Conservation (phyloP, 2,113 vertebrate species). For the Grantiella picta region DNA sequence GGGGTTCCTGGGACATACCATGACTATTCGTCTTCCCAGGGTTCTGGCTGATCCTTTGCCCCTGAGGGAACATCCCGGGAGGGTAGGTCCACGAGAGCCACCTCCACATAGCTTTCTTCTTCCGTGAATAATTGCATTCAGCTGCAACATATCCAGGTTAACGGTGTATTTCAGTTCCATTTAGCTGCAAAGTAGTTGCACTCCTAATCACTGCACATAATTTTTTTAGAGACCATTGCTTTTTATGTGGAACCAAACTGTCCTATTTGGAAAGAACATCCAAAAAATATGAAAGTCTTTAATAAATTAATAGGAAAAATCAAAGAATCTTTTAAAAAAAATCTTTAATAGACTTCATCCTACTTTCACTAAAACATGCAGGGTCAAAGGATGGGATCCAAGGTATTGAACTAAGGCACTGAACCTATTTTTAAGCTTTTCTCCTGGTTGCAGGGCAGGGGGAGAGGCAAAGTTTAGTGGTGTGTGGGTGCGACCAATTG, state of each 20-base stretch:
- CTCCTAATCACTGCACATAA: not conserved
- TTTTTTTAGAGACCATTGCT: accelerated
- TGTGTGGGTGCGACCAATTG: not conserved
- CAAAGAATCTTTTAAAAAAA: not conserved
- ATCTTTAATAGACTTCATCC: not conserved
- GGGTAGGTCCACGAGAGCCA: too few relatives aligned
- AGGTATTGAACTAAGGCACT: not conserved
- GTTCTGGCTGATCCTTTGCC: too few relatives aligned
- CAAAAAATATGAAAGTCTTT: not conserved
- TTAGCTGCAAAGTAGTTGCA: not conserved
- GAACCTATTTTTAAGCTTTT: not conserved
- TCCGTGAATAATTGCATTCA: not conserved
- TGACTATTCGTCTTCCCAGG: too few relatives aligned
- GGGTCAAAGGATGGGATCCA: not conserved
- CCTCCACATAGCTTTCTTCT: too few relatives aligned
- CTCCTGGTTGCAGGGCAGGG: too few relatives aligned
- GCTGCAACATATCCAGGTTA: not conserved
- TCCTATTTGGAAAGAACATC: not conserved
- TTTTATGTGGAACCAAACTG: not conserved
- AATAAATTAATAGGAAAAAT: not conserved
- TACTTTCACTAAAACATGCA: not conserved
- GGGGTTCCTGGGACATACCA: too few relatives aligned
- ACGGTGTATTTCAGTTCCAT: not conserved
- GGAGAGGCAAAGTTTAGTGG: not conserved
- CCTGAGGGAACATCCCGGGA: too few relatives aligned